Conservation (phyloP, 2,113 vertebrate species). For the Otus sunia region DNA sequence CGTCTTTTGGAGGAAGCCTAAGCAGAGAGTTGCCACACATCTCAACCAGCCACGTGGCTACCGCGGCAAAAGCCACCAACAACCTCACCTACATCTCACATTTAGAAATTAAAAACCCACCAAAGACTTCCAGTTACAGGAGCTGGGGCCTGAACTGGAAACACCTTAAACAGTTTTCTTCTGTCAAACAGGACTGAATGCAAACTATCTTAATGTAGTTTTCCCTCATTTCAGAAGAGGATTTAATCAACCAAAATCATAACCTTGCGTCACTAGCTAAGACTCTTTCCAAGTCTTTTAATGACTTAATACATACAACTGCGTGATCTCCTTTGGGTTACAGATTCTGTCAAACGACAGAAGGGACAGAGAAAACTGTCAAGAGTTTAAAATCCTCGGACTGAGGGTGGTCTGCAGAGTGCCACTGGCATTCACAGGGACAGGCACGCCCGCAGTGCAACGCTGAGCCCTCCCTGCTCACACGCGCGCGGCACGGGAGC, state of each 20-base stretch:
- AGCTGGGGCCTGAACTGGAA: background rate
- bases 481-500: rapidly evolving
- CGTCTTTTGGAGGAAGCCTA: background rate
- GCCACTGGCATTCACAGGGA: background rate
- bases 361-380: background rate
- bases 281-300: background rate
- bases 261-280: background rate
- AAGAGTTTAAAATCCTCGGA: background rate
- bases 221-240: background rate
- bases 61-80: background rate
- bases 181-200: background rate
- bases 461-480: background rate
- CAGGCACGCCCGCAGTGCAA: background rate
- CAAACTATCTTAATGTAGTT: background rate
- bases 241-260: background rate
- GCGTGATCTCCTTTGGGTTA: background rate
- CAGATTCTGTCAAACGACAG: background rate
- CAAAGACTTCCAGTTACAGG: background rate
- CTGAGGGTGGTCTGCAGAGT: background rate
- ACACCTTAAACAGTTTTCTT: background rate
- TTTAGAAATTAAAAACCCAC: background rate
- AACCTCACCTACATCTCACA: background rate
- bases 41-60: background rate
- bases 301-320: background rate
- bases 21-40: background rate